Conservation (phyloP, 2,113 vertebrate species). For the Bufo gargarizans region DNA sequence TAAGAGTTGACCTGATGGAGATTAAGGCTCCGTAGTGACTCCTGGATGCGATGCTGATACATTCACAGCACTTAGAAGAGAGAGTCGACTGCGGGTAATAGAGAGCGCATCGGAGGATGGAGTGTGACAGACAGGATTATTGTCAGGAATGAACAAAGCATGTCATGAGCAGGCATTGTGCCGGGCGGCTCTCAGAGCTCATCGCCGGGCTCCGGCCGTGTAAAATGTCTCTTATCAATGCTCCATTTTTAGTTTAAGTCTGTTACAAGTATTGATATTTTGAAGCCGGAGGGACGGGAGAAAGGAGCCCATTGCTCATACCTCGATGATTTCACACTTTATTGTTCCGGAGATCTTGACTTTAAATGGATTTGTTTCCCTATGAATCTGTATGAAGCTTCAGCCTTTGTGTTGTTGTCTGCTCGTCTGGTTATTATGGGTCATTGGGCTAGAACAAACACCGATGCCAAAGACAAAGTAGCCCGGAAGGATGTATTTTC, state of each 20-base stretch:
- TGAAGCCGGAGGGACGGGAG: conserved; percentile 30
- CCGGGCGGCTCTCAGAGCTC: not conserved
- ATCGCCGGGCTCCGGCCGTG: not conserved
- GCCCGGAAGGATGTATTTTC: not conserved
- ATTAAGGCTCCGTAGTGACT: not conserved
- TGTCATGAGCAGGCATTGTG: conserved; percentile 21
- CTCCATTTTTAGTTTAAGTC: conserved; percentile 41
- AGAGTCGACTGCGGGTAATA: not conserved
- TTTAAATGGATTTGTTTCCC: conserved; percentile 41
- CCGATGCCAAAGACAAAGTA: not conserved
- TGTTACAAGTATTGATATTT: conserved; percentile 49
- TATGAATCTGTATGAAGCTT: conserved; percentile 1
- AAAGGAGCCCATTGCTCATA: conserved; percentile 35
- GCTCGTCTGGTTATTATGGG: not conserved
- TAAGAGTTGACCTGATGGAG: not conserved
- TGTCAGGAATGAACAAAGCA: conserved; percentile 48
- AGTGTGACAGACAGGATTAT: conserved; percentile 44
- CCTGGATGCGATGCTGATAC: not conserved
- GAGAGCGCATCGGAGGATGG: not conserved
- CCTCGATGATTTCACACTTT: conserved; percentile 41
- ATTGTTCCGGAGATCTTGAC: not conserved
- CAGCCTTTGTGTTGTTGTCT: not conserved
- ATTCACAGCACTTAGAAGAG: conserved; percentile 14
- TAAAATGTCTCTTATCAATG: conserved; percentile 47
- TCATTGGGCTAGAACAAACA: not conserved